Evolutionary conservation across 1,140 invertebrate species (phyloP), one percentile per base, ranked within the genome.

Genomic region (Ips nitidus): DNA sequence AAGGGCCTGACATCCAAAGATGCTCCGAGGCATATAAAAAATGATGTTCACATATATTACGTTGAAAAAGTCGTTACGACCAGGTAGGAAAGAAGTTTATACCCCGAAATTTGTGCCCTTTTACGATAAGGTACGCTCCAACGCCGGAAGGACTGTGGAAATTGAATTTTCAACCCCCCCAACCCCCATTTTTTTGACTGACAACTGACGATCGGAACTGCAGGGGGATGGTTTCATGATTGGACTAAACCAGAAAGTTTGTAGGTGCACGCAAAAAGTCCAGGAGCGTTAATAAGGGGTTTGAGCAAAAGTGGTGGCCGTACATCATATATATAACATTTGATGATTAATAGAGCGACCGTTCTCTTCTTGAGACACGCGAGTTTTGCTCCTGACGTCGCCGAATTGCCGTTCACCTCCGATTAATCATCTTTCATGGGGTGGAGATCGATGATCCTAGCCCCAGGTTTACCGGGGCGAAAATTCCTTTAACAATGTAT

Each of bases 401-500:
- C 72, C 61, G 72, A 73, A 71, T 68, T 73, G 70, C 72, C 53
- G 66, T 73, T 73, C 71, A 73, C 72, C 70, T 73, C 66, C 68
- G 52, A 73, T 73, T 73, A 73, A 73, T 73, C 72, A 73, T 73
- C 60, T 63, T 66, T 55, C 55, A 38, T 36, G 22, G 22, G 22
- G 36, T 8, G 53, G 64, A 56, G 45, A 66, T 58, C 53, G 64
- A 66, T 66, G 41, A 52, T 67, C 66, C 41, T 59, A 41, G 22
- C 53, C 57, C 57, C 22, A 22, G 22, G 22, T 22, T 22, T 22
- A 22, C 22, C 22, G 22, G 22, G 38, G 66, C 41, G 57, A 67
- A 67, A 67, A 60, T 52, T 60, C 56, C 36, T 41, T 60, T 50
- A 45, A 60, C 57, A 67, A 67, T 60, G 53, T 67, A 39, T 59